phyloP scores from a whole-genome alignment of 1,140 invertebrate species.

The Drosophila santomea region DNA sequence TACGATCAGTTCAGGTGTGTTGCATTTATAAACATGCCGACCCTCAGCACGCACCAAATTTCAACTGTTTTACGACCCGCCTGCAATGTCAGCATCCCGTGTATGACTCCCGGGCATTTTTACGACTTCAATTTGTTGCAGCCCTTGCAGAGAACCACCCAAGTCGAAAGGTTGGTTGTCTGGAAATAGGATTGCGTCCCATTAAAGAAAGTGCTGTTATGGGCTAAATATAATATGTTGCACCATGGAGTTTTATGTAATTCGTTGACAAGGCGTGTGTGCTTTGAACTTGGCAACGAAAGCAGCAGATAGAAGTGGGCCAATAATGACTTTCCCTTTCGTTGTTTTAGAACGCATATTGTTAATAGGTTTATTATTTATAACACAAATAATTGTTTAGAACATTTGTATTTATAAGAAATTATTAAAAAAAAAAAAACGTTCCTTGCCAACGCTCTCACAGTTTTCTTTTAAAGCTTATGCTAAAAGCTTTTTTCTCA shows the following conservation, averaged over 20 bases:
- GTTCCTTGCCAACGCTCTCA: too few species aligned
- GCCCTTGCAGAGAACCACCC: conserved; percentile 28
- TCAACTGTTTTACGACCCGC: conserved; percentile 63
- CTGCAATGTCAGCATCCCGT: conserved; percentile 56
- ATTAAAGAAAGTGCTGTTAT: conserved; percentile 43
- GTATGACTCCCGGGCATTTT: conserved; percentile 56
- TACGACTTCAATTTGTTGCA: conserved; percentile 52
- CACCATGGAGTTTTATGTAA: background rate
- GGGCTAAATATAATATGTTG: conserved; percentile 33
- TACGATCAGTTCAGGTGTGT: conserved; percentile 61
- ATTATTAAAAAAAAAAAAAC: too few species aligned
- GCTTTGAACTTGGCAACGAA: conserved; percentile 50
- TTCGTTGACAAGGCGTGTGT: conserved; percentile 29
- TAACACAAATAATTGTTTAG: too few species aligned
- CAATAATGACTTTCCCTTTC: background rate
- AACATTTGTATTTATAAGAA: too few species aligned
- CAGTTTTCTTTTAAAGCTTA: conserved; percentile 26
- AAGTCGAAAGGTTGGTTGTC: conserved; percentile 31
- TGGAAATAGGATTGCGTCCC: conserved; percentile 24
- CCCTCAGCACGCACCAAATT: conserved; percentile 59
- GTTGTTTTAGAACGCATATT: too few species aligned
- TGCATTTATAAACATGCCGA: conserved; percentile 72
- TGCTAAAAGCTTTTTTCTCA: conserved; percentile 18
- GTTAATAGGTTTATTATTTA: background rate
- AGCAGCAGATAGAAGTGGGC: background rate